These are phyloP conservation scores for Hylaeus volcanicus DNA, from an alignment of 1,140 invertebrate species.

Conservation along the genomic window DNA sequence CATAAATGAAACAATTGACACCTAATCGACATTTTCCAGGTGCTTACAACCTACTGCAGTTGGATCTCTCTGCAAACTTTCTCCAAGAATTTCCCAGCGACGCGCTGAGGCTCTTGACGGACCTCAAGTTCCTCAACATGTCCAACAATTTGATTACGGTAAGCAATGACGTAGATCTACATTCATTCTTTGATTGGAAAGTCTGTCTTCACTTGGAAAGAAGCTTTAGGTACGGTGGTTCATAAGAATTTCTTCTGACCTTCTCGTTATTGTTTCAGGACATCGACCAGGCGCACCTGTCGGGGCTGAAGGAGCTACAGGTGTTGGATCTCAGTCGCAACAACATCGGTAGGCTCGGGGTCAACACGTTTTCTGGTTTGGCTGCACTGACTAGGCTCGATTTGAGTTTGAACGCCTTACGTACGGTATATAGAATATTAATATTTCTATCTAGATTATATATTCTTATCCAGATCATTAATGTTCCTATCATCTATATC, in stretches of 20 bases:
- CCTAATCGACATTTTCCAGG: slow-evolving; percentile 74
- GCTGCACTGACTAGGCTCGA: slow-evolving; percentile 87
- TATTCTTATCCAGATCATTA: too few relatives aligned
- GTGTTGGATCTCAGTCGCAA: slow-evolving; percentile 92
- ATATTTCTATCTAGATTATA: too few relatives aligned
- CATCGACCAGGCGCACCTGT: slow-evolving; percentile 86
- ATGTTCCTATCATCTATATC: too few relatives aligned
- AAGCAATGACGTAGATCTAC: slow-evolving; percentile 62
- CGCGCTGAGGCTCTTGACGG: slow-evolving; percentile 85
- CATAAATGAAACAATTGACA: too few relatives aligned
- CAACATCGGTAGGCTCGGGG: slow-evolving; percentile 88
- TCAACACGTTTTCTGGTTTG: slow-evolving; percentile 89
- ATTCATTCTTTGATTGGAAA: too few relatives aligned
- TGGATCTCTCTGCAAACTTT: slow-evolving; percentile 93
- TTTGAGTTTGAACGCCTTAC: slow-evolving; percentile 91
- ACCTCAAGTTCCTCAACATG: slow-evolving; percentile 88
- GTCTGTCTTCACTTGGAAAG: too few relatives aligned
- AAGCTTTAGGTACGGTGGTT: too few relatives aligned
- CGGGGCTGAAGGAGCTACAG: slow-evolving; percentile 85
- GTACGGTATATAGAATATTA: slow-evolving; percentile 83
- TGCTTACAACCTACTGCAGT: slow-evolving; percentile 85
- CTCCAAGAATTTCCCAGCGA: slow-evolving; percentile 89
- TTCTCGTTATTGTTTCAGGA: slow-evolving; percentile 75
- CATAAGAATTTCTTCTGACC: too few relatives aligned
- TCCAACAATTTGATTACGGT: slow-evolving; percentile 92